phyloP scores from a whole-genome alignment of 2,888 invertebrate genomes.

The Lampropteryx suffumata region DNA sequence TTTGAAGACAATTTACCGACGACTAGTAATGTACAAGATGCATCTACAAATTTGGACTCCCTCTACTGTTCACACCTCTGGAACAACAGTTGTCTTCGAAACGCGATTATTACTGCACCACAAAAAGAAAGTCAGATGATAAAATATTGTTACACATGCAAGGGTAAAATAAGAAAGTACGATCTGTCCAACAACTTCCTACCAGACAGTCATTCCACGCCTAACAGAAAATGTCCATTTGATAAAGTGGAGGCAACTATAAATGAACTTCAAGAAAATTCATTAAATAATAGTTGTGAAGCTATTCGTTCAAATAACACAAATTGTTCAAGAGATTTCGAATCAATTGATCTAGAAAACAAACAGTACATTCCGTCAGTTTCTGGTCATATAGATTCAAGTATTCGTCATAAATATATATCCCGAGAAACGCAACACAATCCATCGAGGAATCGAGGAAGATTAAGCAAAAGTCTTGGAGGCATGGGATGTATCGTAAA shows the following conservation, averaged over 20 bases:
- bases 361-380: conserved; percentile 70
- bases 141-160: conserved; percentile 71
- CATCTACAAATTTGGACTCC: conserved; percentile 62
- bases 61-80: conserved; percentile 73
- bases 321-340: conserved; percentile 40
- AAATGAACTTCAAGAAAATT: conserved; percentile 41
- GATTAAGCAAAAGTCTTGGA: conserved; percentile 74
- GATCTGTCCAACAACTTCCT: conserved; percentile 60
- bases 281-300: conserved; percentile 42
- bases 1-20: conserved; percentile 50
- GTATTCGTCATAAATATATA: conserved; percentile 67
- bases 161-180: conserved; percentile 75
- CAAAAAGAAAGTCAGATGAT: conserved; percentile 54
- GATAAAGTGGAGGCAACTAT: conserved; percentile 35
- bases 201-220: conserved; percentile 71
- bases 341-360: conserved; percentile 39
- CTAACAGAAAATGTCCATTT: conserved; percentile 45
- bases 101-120: conserved; percentile 56
- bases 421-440: conserved; percentile 60
- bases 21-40: conserved; percentile 47
- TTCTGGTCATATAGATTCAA: conserved; percentile 69
- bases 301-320: conserved; percentile 40
- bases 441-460: conserved; percentile 54
- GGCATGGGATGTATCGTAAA: conserved; percentile 75
- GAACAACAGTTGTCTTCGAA: conserved; percentile 64